Evolutionary conservation across 2,113 vertebrate species (phyloP).

Genomic region (Struthio camelus): DNA sequence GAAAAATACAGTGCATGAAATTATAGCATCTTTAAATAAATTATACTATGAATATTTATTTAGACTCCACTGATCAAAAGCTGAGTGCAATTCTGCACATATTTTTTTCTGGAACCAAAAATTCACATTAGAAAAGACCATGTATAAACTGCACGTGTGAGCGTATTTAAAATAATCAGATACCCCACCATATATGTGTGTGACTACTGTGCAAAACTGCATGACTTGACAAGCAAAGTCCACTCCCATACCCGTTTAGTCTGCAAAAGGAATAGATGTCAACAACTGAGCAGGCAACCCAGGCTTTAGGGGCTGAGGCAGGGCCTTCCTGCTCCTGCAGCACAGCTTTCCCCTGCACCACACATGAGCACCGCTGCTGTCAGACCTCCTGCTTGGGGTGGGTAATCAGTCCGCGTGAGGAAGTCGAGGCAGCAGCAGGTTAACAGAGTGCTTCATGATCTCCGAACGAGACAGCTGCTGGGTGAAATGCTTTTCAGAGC

Average conservation of each 20-base stretch:
- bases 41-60: background rate
- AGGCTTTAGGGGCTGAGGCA: background rate
- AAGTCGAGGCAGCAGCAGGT: background rate
- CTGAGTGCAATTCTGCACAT: background rate
- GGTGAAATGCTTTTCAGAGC: no score
- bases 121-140: background rate
- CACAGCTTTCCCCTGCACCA: background rate
- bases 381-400: background rate
- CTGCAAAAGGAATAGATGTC: constrained; percentile 21
- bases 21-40: background rate
- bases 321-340: background rate
- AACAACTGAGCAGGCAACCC: background rate
- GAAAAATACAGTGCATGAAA: background rate
- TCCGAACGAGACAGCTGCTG: no score
- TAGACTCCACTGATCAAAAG: background rate
- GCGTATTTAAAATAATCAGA: background rate
- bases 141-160: background rate
- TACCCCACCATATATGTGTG: background rate
- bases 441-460: background rate
- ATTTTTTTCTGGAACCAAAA: background rate
- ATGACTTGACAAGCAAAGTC: background rate
- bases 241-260: background rate
- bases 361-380: background rate
- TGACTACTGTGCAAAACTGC: background rate
- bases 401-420: background rate